Evolutionary conservation across 2,797 vertebrate genomes (phyloP).

Genomic region (Acestrorhynchus altus): DNA sequence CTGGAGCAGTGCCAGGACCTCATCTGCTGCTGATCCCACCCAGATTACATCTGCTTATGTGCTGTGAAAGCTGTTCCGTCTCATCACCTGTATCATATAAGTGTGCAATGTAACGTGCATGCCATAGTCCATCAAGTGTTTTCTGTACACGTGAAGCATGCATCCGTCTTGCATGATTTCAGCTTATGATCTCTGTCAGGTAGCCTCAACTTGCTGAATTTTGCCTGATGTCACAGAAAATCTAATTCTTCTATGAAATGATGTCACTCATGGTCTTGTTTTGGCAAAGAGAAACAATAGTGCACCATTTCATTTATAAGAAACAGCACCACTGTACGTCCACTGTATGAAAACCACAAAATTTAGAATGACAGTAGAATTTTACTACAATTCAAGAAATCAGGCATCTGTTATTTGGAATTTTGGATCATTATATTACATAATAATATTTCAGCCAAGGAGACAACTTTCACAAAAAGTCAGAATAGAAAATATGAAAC

Average conservation of each 20-base stretch:
- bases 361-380: no score
- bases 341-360: no score
- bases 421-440: no score
- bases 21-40: background rate
- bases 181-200: background rate
- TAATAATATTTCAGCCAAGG: no score
- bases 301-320: no score
- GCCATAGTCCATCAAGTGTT: background rate
- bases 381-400: no score
- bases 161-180: background rate
- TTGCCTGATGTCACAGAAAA: background rate
- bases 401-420: no score
- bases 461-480: no score
- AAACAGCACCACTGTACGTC: background rate
- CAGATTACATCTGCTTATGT: background rate
- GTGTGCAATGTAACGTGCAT: background rate
- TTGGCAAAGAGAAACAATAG: no score
- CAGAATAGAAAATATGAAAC: no score
- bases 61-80: background rate
- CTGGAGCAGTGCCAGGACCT: background rate
- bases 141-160: conserved; percentile 12
- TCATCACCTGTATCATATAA: background rate
- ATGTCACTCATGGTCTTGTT: background rate
- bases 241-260: background rate
- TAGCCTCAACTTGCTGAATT: no score